phyloP scores from a whole-genome alignment of 2,888 invertebrate species.

The Cantharis rustica region DNA sequence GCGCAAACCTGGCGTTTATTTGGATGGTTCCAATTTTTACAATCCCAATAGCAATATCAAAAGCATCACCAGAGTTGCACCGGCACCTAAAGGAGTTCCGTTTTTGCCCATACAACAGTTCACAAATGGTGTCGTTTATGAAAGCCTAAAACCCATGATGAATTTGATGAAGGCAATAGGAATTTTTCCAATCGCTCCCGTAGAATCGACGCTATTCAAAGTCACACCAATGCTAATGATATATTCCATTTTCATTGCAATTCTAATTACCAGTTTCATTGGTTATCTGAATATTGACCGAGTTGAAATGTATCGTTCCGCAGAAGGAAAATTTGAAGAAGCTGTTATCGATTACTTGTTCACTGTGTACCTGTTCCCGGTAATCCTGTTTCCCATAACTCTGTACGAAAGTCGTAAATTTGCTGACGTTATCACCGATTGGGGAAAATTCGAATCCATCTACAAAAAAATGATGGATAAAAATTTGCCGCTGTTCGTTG shows the following conservation, averaged over 20 bases:
- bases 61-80: constrained; percentile 44
- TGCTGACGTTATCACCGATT: constrained; percentile 64
- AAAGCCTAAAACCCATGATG: constrained; percentile 57
- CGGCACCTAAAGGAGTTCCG: constrained; percentile 28
- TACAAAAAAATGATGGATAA: constrained; percentile 66
- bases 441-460: constrained; percentile 70
- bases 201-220: constrained; percentile 55
- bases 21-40: constrained; percentile 45
- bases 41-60: constrained; percentile 25
- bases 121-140: constrained; percentile 52
- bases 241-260: constrained; percentile 58
- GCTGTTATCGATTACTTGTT: constrained; percentile 77
- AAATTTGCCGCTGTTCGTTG: constrained; percentile 61
- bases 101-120: constrained; percentile 11
- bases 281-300: constrained; percentile 66
- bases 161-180: constrained; percentile 62
- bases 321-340: constrained; percentile 69
- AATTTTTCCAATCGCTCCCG: constrained; percentile 64
- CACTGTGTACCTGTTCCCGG: constrained; percentile 72
- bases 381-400: constrained; percentile 66
- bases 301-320: constrained; percentile 63
- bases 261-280: constrained; percentile 60
- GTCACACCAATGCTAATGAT: constrained; percentile 62
- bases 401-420: constrained; percentile 73
- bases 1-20: constrained; percentile 40